A percentile compares a stretch with the other conserved stretches of the same genome.
Conservation (phyloP, 2,888 invertebrate genomes). For the Oxytorus armatus region DNA sequence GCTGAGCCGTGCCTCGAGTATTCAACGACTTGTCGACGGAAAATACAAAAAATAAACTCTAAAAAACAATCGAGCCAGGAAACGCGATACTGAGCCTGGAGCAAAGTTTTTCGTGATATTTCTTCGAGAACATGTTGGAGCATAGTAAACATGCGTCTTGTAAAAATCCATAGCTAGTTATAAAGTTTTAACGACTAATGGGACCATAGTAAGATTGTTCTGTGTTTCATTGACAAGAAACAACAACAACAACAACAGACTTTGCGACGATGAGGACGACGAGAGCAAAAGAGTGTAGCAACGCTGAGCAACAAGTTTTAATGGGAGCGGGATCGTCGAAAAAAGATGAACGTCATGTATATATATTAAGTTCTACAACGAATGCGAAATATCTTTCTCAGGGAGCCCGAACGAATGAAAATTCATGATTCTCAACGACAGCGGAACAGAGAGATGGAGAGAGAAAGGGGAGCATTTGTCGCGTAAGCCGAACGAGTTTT, state of each 20-base stretch:
- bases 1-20: slow-evolving; percentile 15
- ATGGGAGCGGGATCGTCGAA: slow-evolving; percentile 35
- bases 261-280: not conserved
- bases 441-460: not conserved
- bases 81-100: slow-evolving; percentile 53
- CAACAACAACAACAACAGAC: slow-evolving; percentile 7
- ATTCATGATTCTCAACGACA: slow-evolving; percentile 55
- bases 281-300: slow-evolving; percentile 33
- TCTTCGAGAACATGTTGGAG: slow-evolving; percentile 28
- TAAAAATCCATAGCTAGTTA: slow-evolving; percentile 58
- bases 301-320: slow-evolving; percentile 30
- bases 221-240: slow-evolving; percentile 21
- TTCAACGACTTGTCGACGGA: slow-evolving; percentile 29
- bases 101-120: slow-evolving; percentile 57
- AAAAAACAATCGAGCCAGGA: not conserved
- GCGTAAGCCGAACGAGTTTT: slow-evolving; percentile 42
- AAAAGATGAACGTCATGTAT: slow-evolving; percentile 29
- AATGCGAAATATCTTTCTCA: slow-evolving; percentile 52
- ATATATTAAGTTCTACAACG: not conserved
- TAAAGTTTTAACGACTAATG: slow-evolving; percentile 57
- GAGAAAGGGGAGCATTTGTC: slow-evolving; percentile 1
- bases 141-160: slow-evolving; percentile 38
- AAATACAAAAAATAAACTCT: not conserved
- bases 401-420: slow-evolving; percentile 61
- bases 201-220: slow-evolving; percentile 6